These are phyloP conservation scores for Drosophila willistoni DNA, from an alignment of 1,140 invertebrate genomes.

Conservation along the genomic window DNA sequence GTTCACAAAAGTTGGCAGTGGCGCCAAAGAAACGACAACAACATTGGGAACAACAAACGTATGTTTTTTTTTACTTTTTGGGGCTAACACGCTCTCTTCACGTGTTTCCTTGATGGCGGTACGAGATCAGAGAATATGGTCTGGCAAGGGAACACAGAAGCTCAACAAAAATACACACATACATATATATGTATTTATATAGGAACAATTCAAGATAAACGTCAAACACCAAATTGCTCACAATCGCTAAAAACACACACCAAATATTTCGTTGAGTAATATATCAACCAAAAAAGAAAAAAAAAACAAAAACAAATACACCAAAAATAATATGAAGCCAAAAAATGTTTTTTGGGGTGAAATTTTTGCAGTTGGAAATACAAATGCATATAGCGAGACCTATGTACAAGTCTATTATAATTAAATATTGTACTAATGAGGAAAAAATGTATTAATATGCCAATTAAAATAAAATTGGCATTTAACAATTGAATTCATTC, in stretches of 20 bases:
- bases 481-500: too few species aligned
- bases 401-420: too few species aligned
- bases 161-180: constrained; percentile 1
- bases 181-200: not conserved
- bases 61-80: constrained; percentile 3
- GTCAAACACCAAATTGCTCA: constrained; percentile 25
- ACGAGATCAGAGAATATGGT: not conserved
- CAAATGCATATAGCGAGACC: too few species aligned
- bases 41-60: constrained; percentile 45
- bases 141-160: not conserved
- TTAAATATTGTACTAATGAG: too few species aligned
- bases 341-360: not conserved
- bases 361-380: not conserved
- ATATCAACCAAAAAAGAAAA: constrained; percentile 21
- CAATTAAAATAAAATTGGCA: too few species aligned
- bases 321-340: constrained; percentile 23
- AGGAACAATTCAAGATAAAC: constrained; percentile 37
- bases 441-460: too few species aligned
- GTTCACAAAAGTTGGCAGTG: constrained; percentile 53
- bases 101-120: constrained; percentile 46
- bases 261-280: constrained; percentile 12
- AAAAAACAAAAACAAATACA: not conserved
- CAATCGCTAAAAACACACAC: constrained; percentile 17
- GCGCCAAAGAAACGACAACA: constrained; percentile 63
- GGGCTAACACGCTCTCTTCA: constrained; percentile 60